Base-by-base conservation (phyloP, 2,113 vertebrate species). In the Phodopus roborovskii region DNA sequence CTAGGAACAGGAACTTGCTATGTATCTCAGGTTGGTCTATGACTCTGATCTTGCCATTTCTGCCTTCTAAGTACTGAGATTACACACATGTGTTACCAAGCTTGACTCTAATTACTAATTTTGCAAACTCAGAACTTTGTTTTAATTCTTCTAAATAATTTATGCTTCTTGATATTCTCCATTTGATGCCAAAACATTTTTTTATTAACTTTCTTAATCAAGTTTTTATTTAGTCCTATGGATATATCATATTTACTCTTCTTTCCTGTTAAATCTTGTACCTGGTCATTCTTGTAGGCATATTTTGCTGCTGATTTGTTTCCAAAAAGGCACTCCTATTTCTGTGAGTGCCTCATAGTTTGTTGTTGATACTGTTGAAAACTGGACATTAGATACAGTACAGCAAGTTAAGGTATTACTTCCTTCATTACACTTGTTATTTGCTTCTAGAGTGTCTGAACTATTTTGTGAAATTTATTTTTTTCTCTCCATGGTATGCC, bases 321-420 rank as follows among this genome's bases (percentile, higher is more conserved):
- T 60, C 58, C 58, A 78, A 12, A n/a, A 28, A 78, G 36, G 73
- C 56, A 24, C 48, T 77, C 10, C 33, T n/a, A 33, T 36, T 74
- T 74, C 28, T 78, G 45, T 78, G 13, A 77, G 36, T 88, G 48
- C 48, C 19, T 87, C 15, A 22, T 24, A 93, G 8, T 53, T 81
- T 56, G 50, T n/a, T 58, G 39, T 56, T 79, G 30, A 45, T 15
- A 75, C 33, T 58, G 19, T 48, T 94, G 50, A 11, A 90, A 86
- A 94, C 39, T 60, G 39, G 50, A 91, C 30, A 70, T 94, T 85
- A 77, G 39, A 78, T 48, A 85, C 68, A 78, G 66, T 90, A 3
- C 36, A 77, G n/a, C 16, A 77, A 85, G 6, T 66, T 10, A 85
- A 15, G 10, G 30, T 30, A 66, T 50, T 75, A 22, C 45, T 84